Base-by-base conservation (phyloP, 2,113 vertebrate species). In the Poeciliopsis prolifica region DNA sequence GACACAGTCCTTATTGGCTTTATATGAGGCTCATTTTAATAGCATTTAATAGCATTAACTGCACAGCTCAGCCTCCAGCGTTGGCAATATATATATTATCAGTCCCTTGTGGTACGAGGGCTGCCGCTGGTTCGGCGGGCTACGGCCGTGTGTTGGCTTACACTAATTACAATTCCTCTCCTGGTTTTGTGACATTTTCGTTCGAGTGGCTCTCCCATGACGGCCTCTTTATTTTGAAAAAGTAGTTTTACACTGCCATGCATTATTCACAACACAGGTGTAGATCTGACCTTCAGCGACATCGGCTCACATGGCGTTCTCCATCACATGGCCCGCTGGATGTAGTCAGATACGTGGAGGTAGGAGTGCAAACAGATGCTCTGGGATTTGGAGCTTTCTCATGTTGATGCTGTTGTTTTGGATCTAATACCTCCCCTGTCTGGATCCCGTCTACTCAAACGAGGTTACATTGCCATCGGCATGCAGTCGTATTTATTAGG, bases 261-360 rank as follows among this genome's bases (percentile, higher is more conserved):
- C 81, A 92, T 92, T 91, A 92, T 93, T 92, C 89, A 93, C 73
- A 70, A 80, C 82, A 80, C 86, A 84, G 81, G 87, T 93, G 91
- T 86, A 77, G 81, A 30, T 82, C 76, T 85, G 87, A 89, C 86
- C 79, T 76, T 69, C 62, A 68, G 75, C 30, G 74, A 81, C 82
- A 80, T 70, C 77, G 3, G 33, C 78, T 66, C 66, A 65, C 29
- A 76, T 29, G 9, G 62, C 62, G 11, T 35, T 42, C 78, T 48
- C 69, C 70, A 70, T 61, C 67, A 17, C 61, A 62, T 64, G 68
- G 26, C 74, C 81, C 33, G 29, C 67, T 71, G 83, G 35, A 12
- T n/a, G 62, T 75, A 28, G 14, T 68, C 51, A 58, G 19, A n/a
- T 58, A 72, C 63, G 31, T 61, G 72, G 31, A 66, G 74, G 67